Conservation (phyloP, 2,888 invertebrate species). For the Tuberolachnus salignus region DNA sequence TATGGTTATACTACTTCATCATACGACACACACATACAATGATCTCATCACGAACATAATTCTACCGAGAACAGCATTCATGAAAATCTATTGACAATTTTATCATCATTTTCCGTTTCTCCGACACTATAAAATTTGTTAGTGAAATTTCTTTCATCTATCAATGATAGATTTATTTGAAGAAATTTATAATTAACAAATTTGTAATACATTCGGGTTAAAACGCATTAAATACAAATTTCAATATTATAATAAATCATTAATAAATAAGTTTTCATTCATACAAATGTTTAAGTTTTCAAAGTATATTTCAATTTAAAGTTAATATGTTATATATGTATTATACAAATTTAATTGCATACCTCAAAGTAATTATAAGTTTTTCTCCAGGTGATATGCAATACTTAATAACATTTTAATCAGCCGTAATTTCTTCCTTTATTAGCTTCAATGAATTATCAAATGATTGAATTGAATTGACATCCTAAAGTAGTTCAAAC, state of each 20-base stretch:
- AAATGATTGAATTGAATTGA: conserved; percentile 26
- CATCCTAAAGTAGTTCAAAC: conserved; percentile 39
- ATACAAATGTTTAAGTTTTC: conserved; percentile 22
- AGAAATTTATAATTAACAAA: conserved; percentile 18
- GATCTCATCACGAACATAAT: too few species aligned
- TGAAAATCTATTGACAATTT: too few species aligned
- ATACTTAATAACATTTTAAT: conserved; percentile 16
- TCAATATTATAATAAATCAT: conserved; percentile 16
- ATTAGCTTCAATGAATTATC: conserved; percentile 13
- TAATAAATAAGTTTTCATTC: conserved; percentile 29
- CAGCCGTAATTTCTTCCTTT: too few species aligned
- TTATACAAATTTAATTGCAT: background rate
- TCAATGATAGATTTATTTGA: too few species aligned
- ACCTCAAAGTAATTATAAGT: background rate
- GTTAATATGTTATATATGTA: conserved; percentile 33
- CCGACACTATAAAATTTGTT: too few species aligned
- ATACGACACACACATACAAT: too few species aligned
- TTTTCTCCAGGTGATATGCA: conserved; percentile 23
- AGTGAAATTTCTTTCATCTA: too few species aligned
- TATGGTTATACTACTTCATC: too few species aligned
- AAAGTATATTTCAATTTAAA: conserved; percentile 33
- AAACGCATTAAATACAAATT: conserved; percentile 31
- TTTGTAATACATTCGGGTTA: conserved; percentile 21
- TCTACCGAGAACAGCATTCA: too few species aligned
- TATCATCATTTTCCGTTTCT: too few species aligned